Evolutionary conservation across 2,113 vertebrate species (phyloP).

Genomic region (Leptodactylus fuscus): DNA sequence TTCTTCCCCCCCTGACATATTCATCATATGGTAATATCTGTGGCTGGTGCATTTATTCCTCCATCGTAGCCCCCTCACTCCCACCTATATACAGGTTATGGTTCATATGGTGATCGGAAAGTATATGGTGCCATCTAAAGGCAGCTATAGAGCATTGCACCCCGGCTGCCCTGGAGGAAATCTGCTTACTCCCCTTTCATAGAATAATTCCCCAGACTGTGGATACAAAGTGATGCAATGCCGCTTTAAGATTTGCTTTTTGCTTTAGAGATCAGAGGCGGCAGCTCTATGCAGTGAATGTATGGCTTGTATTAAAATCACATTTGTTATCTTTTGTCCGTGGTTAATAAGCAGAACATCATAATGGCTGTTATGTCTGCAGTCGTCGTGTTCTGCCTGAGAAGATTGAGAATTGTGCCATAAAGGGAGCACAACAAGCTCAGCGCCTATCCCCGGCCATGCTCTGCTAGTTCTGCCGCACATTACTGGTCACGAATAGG

Average conservation of each 20-base stretch:
- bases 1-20: not conserved
- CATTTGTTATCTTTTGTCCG: not conserved
- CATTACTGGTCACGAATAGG: not conserved
- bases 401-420: not conserved
- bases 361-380: not conserved
- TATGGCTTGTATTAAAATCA: conserved; percentile 1
- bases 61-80: not conserved
- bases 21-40: not conserved
- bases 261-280: no score
- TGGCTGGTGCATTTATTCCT: not conserved
- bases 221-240: not conserved
- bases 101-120: not conserved
- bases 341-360: not conserved
- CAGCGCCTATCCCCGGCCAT: not conserved
- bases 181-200: no score
- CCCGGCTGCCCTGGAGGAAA: not conserved
- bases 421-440: not conserved
- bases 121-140: conserved; percentile 33
- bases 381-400: not conserved
- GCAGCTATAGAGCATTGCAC: not conserved
- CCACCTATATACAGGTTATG: not conserved
- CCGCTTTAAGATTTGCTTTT: not conserved
- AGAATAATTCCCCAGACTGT: no score
- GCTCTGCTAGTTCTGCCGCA: conserved; percentile 10
- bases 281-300: not conserved